Base-by-base conservation (phyloP, 2,888 invertebrate species). In the Archips crataeganus region DNA sequence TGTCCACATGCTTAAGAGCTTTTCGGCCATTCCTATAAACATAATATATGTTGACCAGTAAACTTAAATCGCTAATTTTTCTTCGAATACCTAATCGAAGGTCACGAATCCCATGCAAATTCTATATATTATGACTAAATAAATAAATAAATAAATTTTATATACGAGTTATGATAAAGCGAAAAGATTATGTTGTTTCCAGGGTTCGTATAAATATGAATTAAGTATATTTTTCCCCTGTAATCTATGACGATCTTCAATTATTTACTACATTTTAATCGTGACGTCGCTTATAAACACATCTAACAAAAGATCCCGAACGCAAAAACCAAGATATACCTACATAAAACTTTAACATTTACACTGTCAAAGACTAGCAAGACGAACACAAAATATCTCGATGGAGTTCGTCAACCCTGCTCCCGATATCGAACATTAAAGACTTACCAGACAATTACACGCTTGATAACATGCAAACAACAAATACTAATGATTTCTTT, bases 301-400 rank as follows among this genome's bases (percentile, higher is more conserved):
- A 39, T 60, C 15, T 15, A 62, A 67, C 72, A 67, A 72, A 72
- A 57, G 57, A 72, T 66, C 15, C 34, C 32, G 5, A 34, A 57
- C 45, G 34, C 0, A 61, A 49, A 71, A 51, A 66, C 0, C 36
- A 42, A 61, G 15, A 36, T 13, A 64, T 34, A 23, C 23, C 8
- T 54, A 15, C 23, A 15, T 54, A 15, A 23, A 54, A 54, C 15
- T 54, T 9, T 54, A 54, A 54, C 54, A 9, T 23, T 54, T 45
- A 47, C 23, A 64, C 36, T 57, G 64, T 70, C 63, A 62, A 39
- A 23, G 54, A 42, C 49, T 42, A 45, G 34, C 13, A 59, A 34
- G 36, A 70, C 45, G 49, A 71, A 64, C 47, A 32, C 51, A 57
- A n/a, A 65, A 64, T 45, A 65, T 71, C 39, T 59, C 23, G 9